A percentile compares a stretch with the other conserved stretches of the same genome.
phyloP scores from a whole-genome alignment of 2,888 invertebrate species.

The Trachelus troglodyta region DNA sequence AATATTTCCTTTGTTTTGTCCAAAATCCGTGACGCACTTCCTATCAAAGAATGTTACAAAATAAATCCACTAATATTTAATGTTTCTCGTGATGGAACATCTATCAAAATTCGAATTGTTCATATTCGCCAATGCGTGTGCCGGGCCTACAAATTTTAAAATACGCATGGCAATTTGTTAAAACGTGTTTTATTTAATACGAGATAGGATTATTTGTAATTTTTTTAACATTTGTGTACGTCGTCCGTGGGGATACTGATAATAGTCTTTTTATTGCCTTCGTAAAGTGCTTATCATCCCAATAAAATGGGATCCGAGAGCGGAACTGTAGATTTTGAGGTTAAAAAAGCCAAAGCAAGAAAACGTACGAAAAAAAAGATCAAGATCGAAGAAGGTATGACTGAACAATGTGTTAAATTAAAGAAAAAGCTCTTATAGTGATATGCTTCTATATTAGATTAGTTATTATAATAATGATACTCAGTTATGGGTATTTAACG shows the following conservation, averaged over 20 bases:
- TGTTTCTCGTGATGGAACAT: not conserved
- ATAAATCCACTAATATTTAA: not conserved
- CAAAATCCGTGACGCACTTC: not conserved
- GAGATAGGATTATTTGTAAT: not conserved
- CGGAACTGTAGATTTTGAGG: conserved; percentile 28
- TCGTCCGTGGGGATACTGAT: not conserved
- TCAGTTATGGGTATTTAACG: conserved; percentile 12
- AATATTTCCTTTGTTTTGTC: not conserved
- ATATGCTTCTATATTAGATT: not conserved
- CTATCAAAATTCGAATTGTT: not conserved
- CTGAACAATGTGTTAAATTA: not conserved
- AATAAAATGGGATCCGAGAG: conserved; percentile 29
- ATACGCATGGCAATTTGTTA: not conserved
- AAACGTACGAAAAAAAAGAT: conserved; percentile 30
- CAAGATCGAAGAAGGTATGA: conserved; percentile 22
- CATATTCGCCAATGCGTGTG: not conserved
- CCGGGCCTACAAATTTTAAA: not conserved
- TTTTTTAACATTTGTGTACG: not conserved
- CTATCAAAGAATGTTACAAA: not conserved
- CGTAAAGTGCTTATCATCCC: not conserved
- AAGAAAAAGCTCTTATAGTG: not conserved
- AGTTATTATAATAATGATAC: not conserved
- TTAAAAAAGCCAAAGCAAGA: conserved; percentile 29
- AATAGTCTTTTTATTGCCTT: not conserved
- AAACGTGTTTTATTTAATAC: not conserved